Evolutionary conservation across 2,888 invertebrate genomes (phyloP).

Genomic region (Micoletzkya japonica): DNA sequence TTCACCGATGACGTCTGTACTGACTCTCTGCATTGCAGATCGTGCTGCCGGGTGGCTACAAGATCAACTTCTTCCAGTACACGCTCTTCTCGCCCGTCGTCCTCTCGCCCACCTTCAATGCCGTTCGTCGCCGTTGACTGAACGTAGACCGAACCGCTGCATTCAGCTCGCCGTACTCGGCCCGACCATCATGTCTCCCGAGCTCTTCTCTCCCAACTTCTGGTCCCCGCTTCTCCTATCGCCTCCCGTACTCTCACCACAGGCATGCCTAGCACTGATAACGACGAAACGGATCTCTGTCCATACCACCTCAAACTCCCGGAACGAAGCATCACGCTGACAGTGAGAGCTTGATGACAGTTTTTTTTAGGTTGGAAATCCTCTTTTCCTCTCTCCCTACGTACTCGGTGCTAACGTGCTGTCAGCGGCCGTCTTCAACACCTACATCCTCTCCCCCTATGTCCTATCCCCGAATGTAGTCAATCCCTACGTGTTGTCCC

Average conservation of each 20-base stretch:
- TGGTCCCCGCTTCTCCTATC: conserved; percentile 42
- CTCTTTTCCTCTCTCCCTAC: conserved; percentile 35
- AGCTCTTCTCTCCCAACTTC: conserved; percentile 49
- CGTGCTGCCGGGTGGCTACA: neutral
- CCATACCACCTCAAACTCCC: neutral
- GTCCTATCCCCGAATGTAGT: conserved; percentile 50
- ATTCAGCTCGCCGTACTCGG: conserved; percentile 45
- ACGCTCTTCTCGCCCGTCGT: conserved; percentile 31
- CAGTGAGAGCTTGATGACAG: neutral
- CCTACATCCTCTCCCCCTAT: conserved; percentile 46
- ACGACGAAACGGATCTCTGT: neutral
- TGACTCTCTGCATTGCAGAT: neutral
- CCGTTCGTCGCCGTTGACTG: no score
- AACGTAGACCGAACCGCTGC: no score
- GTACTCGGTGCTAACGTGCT: conserved; percentile 33
- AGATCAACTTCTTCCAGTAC: conserved; percentile 1
- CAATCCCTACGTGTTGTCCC: conserved; percentile 46
- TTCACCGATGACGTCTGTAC: neutral
- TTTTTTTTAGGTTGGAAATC: conserved; percentile 29
- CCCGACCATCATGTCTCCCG: conserved; percentile 48
- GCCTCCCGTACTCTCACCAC: conserved; percentile 50
- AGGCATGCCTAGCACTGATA: conserved; percentile 25
- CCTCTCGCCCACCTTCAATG: conserved; percentile 26
- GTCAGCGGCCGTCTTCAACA: conserved; percentile 39
- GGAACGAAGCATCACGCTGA: neutral